phyloP scores from a whole-genome alignment of 2,888 invertebrate species.

The Gisinianus flammeolus region DNA sequence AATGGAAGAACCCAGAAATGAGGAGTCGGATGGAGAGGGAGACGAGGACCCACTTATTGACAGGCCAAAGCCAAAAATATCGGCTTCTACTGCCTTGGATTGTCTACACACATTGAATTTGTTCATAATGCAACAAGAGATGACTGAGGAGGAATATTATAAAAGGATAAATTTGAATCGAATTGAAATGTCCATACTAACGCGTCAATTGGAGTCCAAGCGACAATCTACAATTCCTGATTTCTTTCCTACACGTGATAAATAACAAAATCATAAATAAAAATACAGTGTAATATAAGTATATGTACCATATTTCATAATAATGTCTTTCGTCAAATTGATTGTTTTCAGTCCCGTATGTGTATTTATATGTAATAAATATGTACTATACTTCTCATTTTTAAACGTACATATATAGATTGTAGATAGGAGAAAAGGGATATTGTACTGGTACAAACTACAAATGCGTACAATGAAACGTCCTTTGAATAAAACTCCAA shows the following conservation, averaged over 20 bases:
- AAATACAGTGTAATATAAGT: too few species aligned
- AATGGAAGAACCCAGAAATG: background rate
- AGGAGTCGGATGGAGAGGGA: background rate
- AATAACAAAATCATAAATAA: too few species aligned
- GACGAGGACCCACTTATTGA: background rate
- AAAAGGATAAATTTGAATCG: background rate
- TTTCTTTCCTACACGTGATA: background rate
- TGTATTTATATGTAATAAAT: too few species aligned
- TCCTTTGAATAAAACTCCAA: too few species aligned
- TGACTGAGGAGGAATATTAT: background rate
- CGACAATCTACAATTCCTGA: background rate
- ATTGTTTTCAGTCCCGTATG: too few species aligned
- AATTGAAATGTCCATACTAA: background rate
- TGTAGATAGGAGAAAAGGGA: too few species aligned
- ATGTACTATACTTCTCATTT: too few species aligned
- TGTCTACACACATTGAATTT: background rate
- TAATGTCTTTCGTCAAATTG: too few species aligned
- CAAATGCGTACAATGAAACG: too few species aligned
- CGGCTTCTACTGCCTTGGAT: background rate
- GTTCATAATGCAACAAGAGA: background rate
- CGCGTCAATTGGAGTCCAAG: background rate
- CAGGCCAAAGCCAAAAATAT: background rate
- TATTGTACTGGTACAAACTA: too few species aligned
- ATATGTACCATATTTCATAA: too few species aligned
- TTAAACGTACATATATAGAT: too few species aligned